Evolutionary conservation across 2,888 invertebrate species (phyloP), one percentile per base, ranked within the genome.

Genomic region (Tipula lateralis): DNA sequence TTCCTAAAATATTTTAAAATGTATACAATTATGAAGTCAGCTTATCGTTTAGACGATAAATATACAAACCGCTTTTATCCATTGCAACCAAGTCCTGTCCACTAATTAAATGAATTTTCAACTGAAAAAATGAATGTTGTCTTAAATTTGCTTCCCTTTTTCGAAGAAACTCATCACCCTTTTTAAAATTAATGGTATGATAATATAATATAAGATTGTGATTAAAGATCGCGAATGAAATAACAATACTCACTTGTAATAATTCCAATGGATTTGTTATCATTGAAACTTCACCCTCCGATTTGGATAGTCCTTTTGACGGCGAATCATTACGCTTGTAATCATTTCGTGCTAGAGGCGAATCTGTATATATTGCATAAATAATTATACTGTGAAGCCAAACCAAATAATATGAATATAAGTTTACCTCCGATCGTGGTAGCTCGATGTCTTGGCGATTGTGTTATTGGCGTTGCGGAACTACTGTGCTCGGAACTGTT

Each of bases 41-140:
- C 29, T 66, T 50, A 66, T 3, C 12, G 30, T 24, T 30, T 32
- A 24, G n/a, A 32, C n/a, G n/a, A n/a, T n/a, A n/a, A n/a, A n/a
- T n/a, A n/a, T 84, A 16, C n/a, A 84, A 36, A 97, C 98, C 98
- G 91, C 96, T 97, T 91, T 97, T 96, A 90, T 99, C 98, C 94
- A 97, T 96, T 85, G 98, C 96, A 85, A 97, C 94, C 88, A 99
- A 92, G 90, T 97, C 96, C 88, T 94, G 94, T 86, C 98, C 98
- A 88, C 95, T 93, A 88, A 95, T 95, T 86, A 99, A 92, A 91
- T 97, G 96, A 87, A 98, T 92, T 87, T 97, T 94, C 86, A 99
- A 92, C 90, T 97, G 96, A 91, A 96, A 98, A 92, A 98, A 98
- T 84, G 97, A 94, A 91, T 96, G 95, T 89, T 97, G 95, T 86